Evolutionary conservation across 53 echinoderm and acorn worm genomes (phyloP).

Genomic region (Echinarachnius parma): DNA sequence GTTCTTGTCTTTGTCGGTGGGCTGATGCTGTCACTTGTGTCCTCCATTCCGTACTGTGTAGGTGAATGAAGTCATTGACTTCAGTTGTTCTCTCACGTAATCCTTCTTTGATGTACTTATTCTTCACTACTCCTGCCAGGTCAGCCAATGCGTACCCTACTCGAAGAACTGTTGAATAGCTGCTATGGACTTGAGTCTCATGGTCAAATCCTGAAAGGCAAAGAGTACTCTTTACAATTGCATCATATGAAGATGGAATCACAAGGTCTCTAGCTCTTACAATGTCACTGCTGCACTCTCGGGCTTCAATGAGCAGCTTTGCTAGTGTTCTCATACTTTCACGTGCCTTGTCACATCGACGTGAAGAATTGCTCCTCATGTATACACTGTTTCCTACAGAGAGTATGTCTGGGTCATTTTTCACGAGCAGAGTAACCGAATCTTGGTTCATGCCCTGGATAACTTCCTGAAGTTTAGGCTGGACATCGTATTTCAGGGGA

Average conservation of each 20-base stretch:
- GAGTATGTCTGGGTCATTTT: constrained; percentile 49
- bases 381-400: constrained; percentile 33
- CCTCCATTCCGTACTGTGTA: constrained; percentile 43
- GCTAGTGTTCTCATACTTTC: constrained; percentile 42
- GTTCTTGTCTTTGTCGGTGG: constrained; percentile 41
- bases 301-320: constrained; percentile 20
- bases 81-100: background rate
- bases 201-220: constrained; percentile 37
- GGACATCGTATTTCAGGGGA: background rate
- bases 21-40: constrained; percentile 47
- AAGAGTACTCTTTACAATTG: constrained; percentile 11
- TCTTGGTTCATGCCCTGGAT: constrained; percentile 23
- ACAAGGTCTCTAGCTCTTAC: constrained; percentile 44
- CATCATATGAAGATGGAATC: constrained; percentile 25
- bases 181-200: background rate
- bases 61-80: constrained; percentile 53
- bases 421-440: constrained; percentile 32
- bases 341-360: constrained; percentile 4
- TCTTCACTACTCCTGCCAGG: constrained; percentile 35
- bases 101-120: constrained; percentile 9
- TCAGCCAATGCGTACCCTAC: constrained; percentile 47
- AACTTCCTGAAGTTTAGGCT: background rate
- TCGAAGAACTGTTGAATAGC: constrained; percentile 31
- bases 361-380: constrained; percentile 12
- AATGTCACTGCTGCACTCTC: constrained; percentile 21